These are phyloP conservation scores for Alaudala cheleensis DNA, from an alignment of 2,113 vertebrate genomes.

Conservation along the genomic window DNA sequence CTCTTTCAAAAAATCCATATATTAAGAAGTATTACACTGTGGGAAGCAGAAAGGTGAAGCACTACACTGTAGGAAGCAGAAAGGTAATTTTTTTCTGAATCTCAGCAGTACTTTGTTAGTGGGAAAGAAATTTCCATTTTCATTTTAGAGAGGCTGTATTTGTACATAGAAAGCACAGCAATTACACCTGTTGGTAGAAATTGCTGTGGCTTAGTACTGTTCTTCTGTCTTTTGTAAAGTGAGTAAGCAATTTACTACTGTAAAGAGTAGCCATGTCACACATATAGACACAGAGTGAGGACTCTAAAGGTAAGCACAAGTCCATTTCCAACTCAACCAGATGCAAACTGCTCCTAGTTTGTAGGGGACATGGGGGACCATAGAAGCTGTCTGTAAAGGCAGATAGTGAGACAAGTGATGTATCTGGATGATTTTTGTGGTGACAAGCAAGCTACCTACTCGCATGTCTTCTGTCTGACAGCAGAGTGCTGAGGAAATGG, in stretches of 20 bases:
- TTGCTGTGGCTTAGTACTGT: neutral
- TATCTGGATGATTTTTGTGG: neutral
- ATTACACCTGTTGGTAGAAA: neutral
- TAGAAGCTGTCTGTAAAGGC: neutral
- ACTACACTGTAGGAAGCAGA: neutral
- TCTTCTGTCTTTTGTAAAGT: neutral
- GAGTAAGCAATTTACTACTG: neutral
- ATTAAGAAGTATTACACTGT: neutral
- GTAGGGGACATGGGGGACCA: accelerated
- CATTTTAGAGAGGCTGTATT: neutral
- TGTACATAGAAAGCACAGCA: neutral
- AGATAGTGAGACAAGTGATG: neutral
- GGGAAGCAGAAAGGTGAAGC: neutral
- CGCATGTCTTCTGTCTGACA: neutral
- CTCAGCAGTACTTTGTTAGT: neutral
- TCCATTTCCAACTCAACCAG: accelerated
- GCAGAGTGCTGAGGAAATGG: neutral
- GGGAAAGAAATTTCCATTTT: neutral
- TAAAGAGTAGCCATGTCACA: neutral
- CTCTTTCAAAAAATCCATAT: neutral
- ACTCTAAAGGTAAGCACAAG: accelerated
- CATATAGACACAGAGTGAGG: accelerated
- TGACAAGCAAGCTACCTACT: neutral
- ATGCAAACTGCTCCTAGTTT: neutral
- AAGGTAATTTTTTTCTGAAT: neutral